Conservation (phyloP, 2,113 vertebrate species). For the Eptesicus fuscus region DNA sequence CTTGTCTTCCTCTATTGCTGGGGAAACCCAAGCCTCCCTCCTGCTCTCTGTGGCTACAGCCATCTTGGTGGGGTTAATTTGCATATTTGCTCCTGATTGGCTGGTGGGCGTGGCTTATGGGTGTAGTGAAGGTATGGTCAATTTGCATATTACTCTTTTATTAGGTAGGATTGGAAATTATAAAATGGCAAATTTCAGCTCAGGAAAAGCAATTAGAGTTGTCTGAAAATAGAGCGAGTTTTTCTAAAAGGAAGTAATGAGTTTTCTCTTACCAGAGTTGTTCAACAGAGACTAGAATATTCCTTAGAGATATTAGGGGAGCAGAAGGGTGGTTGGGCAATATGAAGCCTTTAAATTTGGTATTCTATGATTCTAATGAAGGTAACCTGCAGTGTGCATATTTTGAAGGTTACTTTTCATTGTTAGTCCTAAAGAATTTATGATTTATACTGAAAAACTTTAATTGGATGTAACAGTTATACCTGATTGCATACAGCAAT, state of each 20-base stretch:
- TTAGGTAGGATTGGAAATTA: neutral
- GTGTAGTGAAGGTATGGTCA: too few species aligned
- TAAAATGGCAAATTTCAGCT: constrained; percentile 5
- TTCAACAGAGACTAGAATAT: neutral
- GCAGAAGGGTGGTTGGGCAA: neutral
- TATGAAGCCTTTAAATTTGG: neutral
- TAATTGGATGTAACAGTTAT: neutral
- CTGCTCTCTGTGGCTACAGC: too few species aligned
- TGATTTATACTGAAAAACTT: neutral
- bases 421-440: neutral
- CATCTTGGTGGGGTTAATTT: too few species aligned
- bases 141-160: too few species aligned
- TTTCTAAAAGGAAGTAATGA: constrained; percentile 21
- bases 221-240: constrained; percentile 24
- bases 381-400: neutral
- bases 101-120: too few species aligned
- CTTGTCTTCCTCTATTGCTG: too few species aligned
- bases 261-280: neutral
- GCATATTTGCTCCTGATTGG: too few species aligned
- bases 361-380: neutral
- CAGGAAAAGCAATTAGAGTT: constrained; percentile 34
- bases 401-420: neutral
- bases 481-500: neutral
- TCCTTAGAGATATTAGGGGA: neutral
- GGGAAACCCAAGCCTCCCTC: too few species aligned